These are phyloP conservation scores for Rhinophrynus dorsalis DNA, from an alignment of 2,797 vertebrate genomes.

Conservation along the genomic window DNA sequence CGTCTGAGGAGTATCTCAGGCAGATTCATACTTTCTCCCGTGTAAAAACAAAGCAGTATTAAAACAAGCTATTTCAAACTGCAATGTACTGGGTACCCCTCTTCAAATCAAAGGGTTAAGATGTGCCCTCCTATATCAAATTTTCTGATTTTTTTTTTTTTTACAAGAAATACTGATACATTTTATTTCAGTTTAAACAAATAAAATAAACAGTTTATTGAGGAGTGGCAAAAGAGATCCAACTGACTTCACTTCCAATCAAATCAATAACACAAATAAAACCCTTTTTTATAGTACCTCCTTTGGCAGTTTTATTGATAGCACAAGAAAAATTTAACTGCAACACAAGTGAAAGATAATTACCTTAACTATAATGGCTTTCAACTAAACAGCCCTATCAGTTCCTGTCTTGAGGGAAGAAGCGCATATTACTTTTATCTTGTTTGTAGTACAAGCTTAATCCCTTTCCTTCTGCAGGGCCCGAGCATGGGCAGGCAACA, in stretches of 20 bases:
- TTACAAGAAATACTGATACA: conserved; percentile 53
- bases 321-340: conserved; percentile 50
- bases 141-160: conserved; percentile 56
- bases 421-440: neutral
- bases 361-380: conserved; percentile 53
- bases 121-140: conserved; percentile 68
- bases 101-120: too few relatives aligned
- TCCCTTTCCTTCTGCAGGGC: neutral
- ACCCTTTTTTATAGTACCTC: conserved; percentile 51
- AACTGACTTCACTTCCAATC: conserved; percentile 51
- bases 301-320: conserved; percentile 55
- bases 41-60: conserved; percentile 70
- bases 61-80: conserved; percentile 73
- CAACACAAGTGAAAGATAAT: conserved; percentile 57
- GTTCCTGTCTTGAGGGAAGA: neutral
- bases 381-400: conserved; percentile 26
- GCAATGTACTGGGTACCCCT: too few relatives aligned
- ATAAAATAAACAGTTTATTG: too few relatives aligned
- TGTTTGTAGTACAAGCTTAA: neutral
- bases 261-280: conserved; percentile 62
- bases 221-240: conserved; percentile 53
- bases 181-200: conserved; percentile 61
- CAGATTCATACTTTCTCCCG: too few relatives aligned
- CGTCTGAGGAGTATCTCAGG: too few relatives aligned
- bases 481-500: neutral